These are phyloP conservation scores for Tachypleus tridentatus DNA, from an alignment of 1,140 invertebrate species.

Conservation along the genomic window DNA sequence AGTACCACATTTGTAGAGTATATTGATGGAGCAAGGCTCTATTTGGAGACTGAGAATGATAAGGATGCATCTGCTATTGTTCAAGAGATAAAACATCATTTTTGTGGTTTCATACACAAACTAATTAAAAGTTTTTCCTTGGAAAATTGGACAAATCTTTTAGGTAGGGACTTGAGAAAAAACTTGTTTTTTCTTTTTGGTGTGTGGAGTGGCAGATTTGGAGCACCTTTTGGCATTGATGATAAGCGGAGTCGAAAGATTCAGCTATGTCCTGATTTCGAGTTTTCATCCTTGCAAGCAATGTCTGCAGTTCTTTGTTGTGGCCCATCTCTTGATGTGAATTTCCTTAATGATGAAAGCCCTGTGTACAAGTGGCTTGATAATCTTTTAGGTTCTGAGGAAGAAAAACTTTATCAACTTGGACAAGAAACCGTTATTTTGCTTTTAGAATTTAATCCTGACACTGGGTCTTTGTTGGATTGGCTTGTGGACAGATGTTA, in stretches of 20 bases:
- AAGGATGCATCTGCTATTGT: constrained; percentile 57
- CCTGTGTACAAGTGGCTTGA: constrained; percentile 86
- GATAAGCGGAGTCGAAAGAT: constrained; percentile 27
- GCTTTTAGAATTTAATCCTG: constrained; percentile 89
- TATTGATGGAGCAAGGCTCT: constrained; percentile 82
- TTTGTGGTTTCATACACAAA: constrained; percentile 85
- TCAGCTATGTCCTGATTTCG: constrained; percentile 35
- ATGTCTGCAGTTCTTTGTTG: constrained; percentile 91
- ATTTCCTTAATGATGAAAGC: constrained; percentile 74
- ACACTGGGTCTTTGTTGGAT: constrained; percentile 81
- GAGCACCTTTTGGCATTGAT: constrained; percentile 41
- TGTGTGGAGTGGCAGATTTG: constrained; percentile 79
- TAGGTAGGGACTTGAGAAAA: constrained; percentile 72
- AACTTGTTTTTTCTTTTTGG: constrained; percentile 86
- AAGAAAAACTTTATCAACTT: constrained; percentile 77
- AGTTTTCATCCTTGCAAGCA: constrained; percentile 55
- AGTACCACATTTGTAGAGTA: constrained; percentile 86
- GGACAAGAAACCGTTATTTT: constrained; percentile 87
- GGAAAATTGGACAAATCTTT: constrained; percentile 65
- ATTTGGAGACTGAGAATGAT: constrained; percentile 75
- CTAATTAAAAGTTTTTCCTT: constrained; percentile 87
- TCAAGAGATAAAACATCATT: constrained; percentile 79
- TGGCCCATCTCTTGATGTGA: constrained; percentile 81
- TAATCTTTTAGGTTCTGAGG: constrained; percentile 69
- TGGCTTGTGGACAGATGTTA: constrained; percentile 98